These are phyloP conservation scores for Varecia variegata DNA, from an alignment of 2,797 vertebrate genomes.

Conservation along the genomic window DNA sequence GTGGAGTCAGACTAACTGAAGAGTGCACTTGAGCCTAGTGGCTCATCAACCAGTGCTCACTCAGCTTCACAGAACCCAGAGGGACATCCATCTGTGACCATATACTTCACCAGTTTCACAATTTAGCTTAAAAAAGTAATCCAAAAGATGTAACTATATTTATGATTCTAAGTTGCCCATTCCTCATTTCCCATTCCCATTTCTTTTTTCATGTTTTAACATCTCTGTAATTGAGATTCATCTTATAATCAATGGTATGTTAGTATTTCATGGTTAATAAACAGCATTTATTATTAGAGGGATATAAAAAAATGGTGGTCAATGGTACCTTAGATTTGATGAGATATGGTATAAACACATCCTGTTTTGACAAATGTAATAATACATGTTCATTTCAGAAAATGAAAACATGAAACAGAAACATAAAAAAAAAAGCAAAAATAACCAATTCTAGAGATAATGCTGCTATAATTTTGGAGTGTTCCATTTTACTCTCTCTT, in stretches of 20 bases:
- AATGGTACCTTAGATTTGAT: not conserved
- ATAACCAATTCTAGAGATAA: not conserved
- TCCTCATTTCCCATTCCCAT: not conserved
- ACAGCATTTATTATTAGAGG: not conserved
- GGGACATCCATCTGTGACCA: not conserved
- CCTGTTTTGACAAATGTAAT: not conserved
- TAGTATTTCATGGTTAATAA: not conserved
- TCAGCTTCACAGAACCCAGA: not conserved
- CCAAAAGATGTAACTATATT: not conserved
- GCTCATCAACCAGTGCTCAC: too few species aligned
- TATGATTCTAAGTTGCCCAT: not conserved
- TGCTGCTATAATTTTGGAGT: not conserved
- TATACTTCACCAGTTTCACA: not conserved
- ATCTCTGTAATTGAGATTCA: not conserved
- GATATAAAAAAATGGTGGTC: not conserved
- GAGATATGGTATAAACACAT: not conserved
- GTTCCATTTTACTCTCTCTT: not conserved
- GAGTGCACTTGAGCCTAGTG: rapidly evolving
- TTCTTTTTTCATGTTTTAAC: not conserved
- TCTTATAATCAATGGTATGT: not conserved
- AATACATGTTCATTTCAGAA: not conserved
- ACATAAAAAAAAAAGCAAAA: not conserved
- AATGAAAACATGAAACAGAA: not conserved
- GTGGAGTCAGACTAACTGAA: not conserved
- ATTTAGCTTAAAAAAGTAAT: not conserved